Conservation (phyloP, 2,113 vertebrate genomes). For the Rhodinocichla rosea region DNA sequence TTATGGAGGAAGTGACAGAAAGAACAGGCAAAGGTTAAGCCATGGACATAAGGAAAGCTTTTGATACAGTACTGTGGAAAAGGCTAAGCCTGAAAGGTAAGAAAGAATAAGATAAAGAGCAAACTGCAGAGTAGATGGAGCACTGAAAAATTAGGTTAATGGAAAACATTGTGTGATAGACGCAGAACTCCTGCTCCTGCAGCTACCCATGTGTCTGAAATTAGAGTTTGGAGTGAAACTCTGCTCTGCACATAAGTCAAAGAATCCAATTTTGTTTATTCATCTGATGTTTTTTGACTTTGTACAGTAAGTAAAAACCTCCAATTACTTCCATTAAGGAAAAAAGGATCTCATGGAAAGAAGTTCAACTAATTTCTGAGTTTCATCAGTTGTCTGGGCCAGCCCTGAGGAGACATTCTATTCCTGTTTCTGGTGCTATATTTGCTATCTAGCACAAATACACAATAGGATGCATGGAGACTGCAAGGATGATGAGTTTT, state of each 20-base stretch:
- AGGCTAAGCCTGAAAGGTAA: background rate
- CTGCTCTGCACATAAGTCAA: background rate
- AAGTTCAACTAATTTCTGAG: background rate
- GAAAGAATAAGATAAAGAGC: background rate
- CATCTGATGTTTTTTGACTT: background rate
- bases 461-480: background rate
- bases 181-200: background rate
- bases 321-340: background rate
- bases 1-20: slow-evolving; percentile 68
- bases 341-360: background rate
- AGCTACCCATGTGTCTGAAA: background rate
- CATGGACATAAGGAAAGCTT: slow-evolving; percentile 54
- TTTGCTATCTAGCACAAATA: background rate
- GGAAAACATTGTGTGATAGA: background rate
- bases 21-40: slow-evolving; percentile 53
- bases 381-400: background rate
- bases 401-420: background rate
- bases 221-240: background rate
- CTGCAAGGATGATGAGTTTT: background rate
- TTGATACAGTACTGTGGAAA: slow-evolving; percentile 42
- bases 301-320: background rate
- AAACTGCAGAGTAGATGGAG: background rate
- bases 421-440: background rate
- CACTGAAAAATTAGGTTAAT: background rate
- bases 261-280: background rate